phyloP scores from a whole-genome alignment of 2,888 invertebrate species.

The Drosophila putrida region DNA sequence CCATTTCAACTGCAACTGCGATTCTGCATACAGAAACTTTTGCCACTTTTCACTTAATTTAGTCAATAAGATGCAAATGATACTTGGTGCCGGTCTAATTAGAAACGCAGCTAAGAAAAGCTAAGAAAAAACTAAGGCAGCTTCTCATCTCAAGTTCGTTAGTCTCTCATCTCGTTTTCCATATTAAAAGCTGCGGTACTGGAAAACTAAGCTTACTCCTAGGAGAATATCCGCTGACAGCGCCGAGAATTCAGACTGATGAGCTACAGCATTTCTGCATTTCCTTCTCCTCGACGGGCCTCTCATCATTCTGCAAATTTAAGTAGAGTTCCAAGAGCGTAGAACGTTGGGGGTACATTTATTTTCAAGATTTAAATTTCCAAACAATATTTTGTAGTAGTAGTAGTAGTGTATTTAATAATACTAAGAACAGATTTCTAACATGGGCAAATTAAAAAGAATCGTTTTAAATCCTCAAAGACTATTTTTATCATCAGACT shows the following conservation, averaged over 20 bases:
- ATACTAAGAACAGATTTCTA: too few relatives aligned
- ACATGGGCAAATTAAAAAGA: too few relatives aligned
- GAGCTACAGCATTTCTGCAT: slow-evolving; percentile 60
- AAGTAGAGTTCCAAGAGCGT: background rate
- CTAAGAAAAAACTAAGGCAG: slow-evolving; percentile 5
- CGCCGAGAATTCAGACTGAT: slow-evolving; percentile 51
- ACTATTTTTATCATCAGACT: too few relatives aligned
- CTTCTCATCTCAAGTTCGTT: slow-evolving; percentile 34
- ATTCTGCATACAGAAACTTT: slow-evolving; percentile 41
- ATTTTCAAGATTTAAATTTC: too few relatives aligned
- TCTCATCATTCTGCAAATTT: background rate
- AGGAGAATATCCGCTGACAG: slow-evolving; percentile 46
- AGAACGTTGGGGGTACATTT: background rate
- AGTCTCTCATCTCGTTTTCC: slow-evolving; percentile 47
- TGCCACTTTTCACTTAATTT: slow-evolving; percentile 67
- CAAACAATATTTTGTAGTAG: too few relatives aligned
- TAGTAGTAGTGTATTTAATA: too few relatives aligned
- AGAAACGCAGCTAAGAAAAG: slow-evolving; percentile 37
- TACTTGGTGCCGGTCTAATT: slow-evolving; percentile 46
- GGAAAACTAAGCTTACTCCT: slow-evolving; percentile 60
- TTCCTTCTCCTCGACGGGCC: slow-evolving; percentile 26
- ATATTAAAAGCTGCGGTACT: slow-evolving; percentile 56
- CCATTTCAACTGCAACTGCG: slow-evolving; percentile 16
- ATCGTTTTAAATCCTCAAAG: too few relatives aligned
- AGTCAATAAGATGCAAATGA: slow-evolving; percentile 82